phyloP scores from a whole-genome alignment of 2,888 invertebrate species.

The Meteorus colon region DNA sequence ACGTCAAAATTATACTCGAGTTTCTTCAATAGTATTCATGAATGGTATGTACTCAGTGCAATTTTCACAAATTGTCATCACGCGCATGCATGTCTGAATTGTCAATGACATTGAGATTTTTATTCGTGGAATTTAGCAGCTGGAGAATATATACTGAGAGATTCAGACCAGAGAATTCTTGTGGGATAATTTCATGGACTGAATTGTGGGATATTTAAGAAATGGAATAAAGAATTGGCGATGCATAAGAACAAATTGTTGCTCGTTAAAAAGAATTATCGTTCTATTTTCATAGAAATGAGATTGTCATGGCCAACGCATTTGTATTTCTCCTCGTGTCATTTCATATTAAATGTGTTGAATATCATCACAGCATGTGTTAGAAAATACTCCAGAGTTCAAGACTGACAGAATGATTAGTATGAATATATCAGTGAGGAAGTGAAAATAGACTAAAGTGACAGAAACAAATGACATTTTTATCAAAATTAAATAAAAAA shows the following conservation, averaged over 20 bases:
- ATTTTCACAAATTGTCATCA: conserved; percentile 16
- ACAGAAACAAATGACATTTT: background rate
- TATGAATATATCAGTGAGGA: background rate
- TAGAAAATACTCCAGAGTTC: background rate
- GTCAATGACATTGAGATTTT: conserved; percentile 22
- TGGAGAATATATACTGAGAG: conserved; percentile 38
- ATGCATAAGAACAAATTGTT: conserved; percentile 44
- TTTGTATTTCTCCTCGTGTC: conserved; percentile 35
- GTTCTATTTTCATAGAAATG: conserved; percentile 63
- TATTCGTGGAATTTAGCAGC: conserved; percentile 23
- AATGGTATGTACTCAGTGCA: background rate
- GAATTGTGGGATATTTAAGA: background rate
- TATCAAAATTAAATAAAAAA: background rate
- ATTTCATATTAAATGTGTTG: conserved; percentile 33
- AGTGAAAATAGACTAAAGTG: background rate
- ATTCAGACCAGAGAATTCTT: conserved; percentile 34
- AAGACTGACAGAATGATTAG: no score
- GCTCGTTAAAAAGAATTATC: conserved; percentile 59
- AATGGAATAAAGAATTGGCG: conserved; percentile 13
- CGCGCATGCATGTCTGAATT: background rate
- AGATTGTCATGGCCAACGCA: conserved; percentile 41
- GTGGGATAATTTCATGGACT: background rate
- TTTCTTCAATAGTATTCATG: background rate
- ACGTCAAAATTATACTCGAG: conserved; percentile 25
- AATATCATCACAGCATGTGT: conserved; percentile 32